Conservation (phyloP, 1,140 invertebrate species). For the Anastatus disparis region DNA sequence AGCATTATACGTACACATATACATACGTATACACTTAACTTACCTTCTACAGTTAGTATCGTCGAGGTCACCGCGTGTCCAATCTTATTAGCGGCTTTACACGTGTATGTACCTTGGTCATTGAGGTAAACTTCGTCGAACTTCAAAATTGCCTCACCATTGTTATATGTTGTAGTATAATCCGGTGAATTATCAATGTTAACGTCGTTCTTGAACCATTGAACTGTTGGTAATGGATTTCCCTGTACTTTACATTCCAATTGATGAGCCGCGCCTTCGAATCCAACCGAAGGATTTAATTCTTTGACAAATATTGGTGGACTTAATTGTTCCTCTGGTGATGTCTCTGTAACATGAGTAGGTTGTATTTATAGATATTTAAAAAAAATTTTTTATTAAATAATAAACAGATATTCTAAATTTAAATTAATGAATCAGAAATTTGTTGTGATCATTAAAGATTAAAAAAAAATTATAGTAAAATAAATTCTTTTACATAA, state of each 20-base stretch:
- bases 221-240: slow-evolving; percentile 80
- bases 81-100: slow-evolving; percentile 76
- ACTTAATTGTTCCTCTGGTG: slow-evolving; percentile 73
- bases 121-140: slow-evolving; percentile 71
- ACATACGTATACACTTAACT: slow-evolving; percentile 41
- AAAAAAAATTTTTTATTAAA: slow-evolving; percentile 11
- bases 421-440: background rate
- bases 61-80: slow-evolving; percentile 73
- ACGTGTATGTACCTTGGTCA: slow-evolving; percentile 74
- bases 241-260: slow-evolving; percentile 80
- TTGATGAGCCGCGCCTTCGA: slow-evolving; percentile 74
- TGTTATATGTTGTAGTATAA: slow-evolving; percentile 75
- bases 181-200: slow-evolving; percentile 81
- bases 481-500: no score
- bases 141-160: slow-evolving; percentile 73
- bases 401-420: background rate
- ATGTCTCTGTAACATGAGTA: slow-evolving; percentile 67
- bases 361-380: slow-evolving; percentile 17
- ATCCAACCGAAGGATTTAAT: slow-evolving; percentile 71
- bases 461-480: no score
- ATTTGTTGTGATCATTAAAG: no score
- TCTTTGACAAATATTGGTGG: slow-evolving; percentile 75
- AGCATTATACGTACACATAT: no score
- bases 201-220: slow-evolving; percentile 81
- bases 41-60: slow-evolving; percentile 68